Evolutionary conservation across 1,140 invertebrate genomes (phyloP).

Genomic region (Oncopeltus fasciatus): DNA sequence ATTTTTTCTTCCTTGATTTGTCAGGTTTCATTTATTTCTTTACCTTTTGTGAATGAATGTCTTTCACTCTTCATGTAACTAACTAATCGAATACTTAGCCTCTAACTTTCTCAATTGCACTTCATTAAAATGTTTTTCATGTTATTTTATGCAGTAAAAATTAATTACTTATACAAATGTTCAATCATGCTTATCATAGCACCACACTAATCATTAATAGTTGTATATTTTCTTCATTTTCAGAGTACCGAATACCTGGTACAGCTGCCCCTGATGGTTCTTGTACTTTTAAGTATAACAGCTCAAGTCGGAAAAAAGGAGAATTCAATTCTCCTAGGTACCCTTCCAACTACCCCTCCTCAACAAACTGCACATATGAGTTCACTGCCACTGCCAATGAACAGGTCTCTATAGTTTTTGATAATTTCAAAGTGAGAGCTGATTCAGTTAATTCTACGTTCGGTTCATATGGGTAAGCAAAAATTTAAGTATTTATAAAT

Average conservation of each 20-base stretch:
- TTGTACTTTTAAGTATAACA: conserved; percentile 82
- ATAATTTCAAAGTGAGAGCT: conserved; percentile 76
- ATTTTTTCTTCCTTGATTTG: too few relatives aligned
- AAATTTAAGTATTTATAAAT: too few relatives aligned
- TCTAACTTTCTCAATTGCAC: too few relatives aligned
- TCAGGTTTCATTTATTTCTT: too few relatives aligned
- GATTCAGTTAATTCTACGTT: conserved; percentile 39
- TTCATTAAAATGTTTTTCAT: too few relatives aligned
- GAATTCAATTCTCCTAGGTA: conserved; percentile 91
- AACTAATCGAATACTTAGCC: too few relatives aligned
- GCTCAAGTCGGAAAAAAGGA: conserved; percentile 67
- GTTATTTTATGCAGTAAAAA: too few relatives aligned
- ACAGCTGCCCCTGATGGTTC: conserved; percentile 77
- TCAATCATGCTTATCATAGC: too few relatives aligned
- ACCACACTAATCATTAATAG: background rate
- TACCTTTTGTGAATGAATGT: too few relatives aligned
- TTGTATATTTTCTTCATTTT: conserved; percentile 20
- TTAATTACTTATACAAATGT: too few relatives aligned
- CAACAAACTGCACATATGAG: conserved; percentile 82
- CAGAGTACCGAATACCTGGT: conserved; percentile 86
- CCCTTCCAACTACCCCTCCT: conserved; percentile 87
- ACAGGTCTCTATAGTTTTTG: conserved; percentile 82
- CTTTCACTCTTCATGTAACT: too few relatives aligned
- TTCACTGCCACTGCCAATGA: conserved; percentile 74
- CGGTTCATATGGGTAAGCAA: conserved; percentile 41